Evolutionary conservation across 2,797 vertebrate species (phyloP).

Genomic region (Oreortyx pictus): DNA sequence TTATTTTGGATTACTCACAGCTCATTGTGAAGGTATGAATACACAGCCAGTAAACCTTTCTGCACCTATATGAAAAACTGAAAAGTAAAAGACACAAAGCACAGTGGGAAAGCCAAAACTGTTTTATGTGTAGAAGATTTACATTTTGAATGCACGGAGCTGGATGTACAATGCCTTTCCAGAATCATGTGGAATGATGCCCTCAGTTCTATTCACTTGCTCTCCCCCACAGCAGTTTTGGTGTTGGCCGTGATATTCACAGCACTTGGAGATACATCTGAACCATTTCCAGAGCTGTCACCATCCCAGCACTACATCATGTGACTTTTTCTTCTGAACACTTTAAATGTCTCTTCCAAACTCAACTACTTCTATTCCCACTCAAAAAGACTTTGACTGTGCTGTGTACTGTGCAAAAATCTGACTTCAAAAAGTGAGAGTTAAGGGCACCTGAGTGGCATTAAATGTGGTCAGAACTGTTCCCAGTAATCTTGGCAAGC

Average conservation of each 20-base stretch:
- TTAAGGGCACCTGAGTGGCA: neutral
- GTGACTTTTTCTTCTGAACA: neutral
- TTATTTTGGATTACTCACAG: constrained; percentile 11
- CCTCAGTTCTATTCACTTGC: neutral
- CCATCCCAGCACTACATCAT: neutral
- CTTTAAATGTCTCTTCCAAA: neutral
- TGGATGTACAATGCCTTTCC: neutral
- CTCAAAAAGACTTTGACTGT: neutral
- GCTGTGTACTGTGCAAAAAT: neutral
- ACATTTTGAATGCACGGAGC: neutral
- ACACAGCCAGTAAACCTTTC: neutral
- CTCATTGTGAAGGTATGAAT: neutral
- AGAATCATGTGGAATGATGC: neutral
- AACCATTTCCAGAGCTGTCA: neutral
- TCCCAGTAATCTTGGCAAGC: neutral
- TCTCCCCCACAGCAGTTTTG: rapidly evolving
- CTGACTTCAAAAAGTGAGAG: neutral
- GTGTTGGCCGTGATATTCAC: neutral
- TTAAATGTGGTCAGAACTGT: neutral
- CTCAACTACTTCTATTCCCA: neutral
- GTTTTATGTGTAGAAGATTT: neutral
- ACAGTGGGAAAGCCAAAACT: neutral
- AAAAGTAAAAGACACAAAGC: neutral
- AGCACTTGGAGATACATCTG: neutral
- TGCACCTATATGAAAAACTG: neutral